A percentile compares a stretch with the other conserved stretches of the same genome.
Conservation (phyloP, 2,113 vertebrate species). For the Bombycilla garrulus region DNA sequence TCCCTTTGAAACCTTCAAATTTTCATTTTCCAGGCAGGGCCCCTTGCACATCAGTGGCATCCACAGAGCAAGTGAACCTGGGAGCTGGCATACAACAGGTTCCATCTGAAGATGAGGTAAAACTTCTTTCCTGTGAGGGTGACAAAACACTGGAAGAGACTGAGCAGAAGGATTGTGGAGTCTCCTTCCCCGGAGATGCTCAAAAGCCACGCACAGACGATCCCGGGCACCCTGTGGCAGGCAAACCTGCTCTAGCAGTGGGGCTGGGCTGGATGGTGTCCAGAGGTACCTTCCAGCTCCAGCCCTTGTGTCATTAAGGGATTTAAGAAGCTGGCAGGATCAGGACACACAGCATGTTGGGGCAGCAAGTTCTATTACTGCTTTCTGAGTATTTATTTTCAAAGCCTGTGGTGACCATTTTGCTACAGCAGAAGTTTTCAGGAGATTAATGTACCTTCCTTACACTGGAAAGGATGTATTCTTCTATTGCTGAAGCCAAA, state of each 20-base stretch:
- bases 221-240: not conserved
- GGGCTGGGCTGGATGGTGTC: not conserved
- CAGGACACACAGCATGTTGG: not conserved
- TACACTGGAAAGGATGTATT: not conserved
- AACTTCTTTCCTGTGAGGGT: not conserved
- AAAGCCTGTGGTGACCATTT: not conserved
- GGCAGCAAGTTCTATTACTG: not conserved
- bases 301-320: fast-evolving
- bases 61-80: not conserved
- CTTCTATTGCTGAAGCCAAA: not conserved
- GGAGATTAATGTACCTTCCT: not conserved
- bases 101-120: not conserved
- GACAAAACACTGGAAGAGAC: not conserved
- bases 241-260: not conserved
- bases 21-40: not conserved
- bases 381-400: not conserved
- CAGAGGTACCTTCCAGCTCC: not conserved
- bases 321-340: not conserved
- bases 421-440: not conserved
- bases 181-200: not conserved
- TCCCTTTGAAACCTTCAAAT: not conserved
- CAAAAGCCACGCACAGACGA: not conserved
- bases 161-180: not conserved
- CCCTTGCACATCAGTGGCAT: not conserved
- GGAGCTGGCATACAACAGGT: not conserved